phyloP scores from a whole-genome alignment of 1,140 invertebrate genomes.

The Acromyrmex heyeri region DNA sequence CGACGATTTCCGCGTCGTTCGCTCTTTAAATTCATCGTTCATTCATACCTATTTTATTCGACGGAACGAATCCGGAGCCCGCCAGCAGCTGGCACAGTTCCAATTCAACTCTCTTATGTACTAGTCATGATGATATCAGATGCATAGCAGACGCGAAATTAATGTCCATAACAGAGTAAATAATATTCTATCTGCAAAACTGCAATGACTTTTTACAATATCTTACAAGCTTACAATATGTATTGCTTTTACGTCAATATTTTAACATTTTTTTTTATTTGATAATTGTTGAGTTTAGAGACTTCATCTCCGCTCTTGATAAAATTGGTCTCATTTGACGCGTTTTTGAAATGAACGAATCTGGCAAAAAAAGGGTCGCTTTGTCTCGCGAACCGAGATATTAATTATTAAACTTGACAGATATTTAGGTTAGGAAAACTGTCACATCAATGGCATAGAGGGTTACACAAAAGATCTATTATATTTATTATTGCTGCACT shows the following conservation, averaged over 20 bases:
- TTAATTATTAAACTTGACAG: too few relatives aligned
- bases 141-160: slow-evolving; percentile 65
- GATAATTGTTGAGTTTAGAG: too few relatives aligned
- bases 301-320: too few relatives aligned
- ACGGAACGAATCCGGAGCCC: slow-evolving; percentile 67
- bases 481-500: too few relatives aligned
- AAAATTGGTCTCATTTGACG: too few relatives aligned
- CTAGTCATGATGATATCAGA: slow-evolving; percentile 71
- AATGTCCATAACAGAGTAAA: slow-evolving; percentile 68
- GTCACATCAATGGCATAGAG: too few relatives aligned
- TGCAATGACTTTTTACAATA: neutral
- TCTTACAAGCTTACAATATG: neutral
- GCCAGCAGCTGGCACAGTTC: slow-evolving; percentile 68
- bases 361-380: too few relatives aligned
- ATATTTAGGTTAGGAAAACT: too few relatives aligned
- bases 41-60: slow-evolving; percentile 72
- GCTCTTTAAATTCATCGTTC: slow-evolving; percentile 74
- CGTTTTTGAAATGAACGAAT: too few relatives aligned
- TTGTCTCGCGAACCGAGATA: too few relatives aligned
- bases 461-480: too few relatives aligned
- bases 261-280: neutral
- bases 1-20: slow-evolving; percentile 60
- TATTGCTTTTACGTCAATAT: neutral
- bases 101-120: slow-evolving; percentile 75
- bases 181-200: slow-evolving; percentile 35